These are phyloP conservation scores for Drosophila obscura DNA, from an alignment of 1,140 invertebrate species.

Conservation along the genomic window DNA sequence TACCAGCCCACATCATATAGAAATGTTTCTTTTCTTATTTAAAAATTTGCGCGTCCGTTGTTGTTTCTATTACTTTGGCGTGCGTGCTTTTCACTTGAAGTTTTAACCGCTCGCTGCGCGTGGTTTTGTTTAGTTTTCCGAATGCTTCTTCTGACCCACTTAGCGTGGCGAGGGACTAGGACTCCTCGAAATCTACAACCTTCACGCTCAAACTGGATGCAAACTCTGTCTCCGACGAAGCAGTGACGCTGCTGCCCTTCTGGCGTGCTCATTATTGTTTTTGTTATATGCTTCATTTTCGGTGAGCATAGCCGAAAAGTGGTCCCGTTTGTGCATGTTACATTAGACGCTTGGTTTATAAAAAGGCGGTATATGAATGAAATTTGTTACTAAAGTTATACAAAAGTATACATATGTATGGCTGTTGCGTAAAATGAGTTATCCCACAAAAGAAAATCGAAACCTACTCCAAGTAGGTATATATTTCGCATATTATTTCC, in stretches of 20 bases:
- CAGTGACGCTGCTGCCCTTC: conserved; percentile 56
- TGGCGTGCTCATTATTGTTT: conserved; percentile 46
- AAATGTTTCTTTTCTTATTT: conserved; percentile 29
- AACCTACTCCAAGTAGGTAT: too few species aligned
- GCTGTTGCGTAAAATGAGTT: too few species aligned
- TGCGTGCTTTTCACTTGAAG: conserved; percentile 27
- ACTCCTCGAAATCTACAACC: conserved; percentile 70
- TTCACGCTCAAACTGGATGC: conserved; percentile 70
- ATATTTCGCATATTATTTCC: too few species aligned
- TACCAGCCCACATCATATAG: conserved; percentile 21
- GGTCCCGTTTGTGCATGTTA: neutral
- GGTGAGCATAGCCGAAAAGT: conserved; percentile 19
- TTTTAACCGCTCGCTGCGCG: conserved; percentile 14
- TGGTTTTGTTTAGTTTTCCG: conserved; percentile 51
- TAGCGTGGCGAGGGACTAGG: conserved; percentile 54
- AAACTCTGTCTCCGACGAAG: conserved; percentile 39
- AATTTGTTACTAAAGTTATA: too few species aligned
- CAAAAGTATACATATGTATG: too few species aligned
- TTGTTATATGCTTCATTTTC: conserved; percentile 32
- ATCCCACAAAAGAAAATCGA: too few species aligned
- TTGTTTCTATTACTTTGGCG: conserved; percentile 31
- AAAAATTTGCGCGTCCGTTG: conserved; percentile 10
- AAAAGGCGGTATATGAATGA: too few species aligned
- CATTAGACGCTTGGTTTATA: too few species aligned
- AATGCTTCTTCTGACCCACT: conserved; percentile 69